Conservation (phyloP, 2,797 vertebrate species). For the Moxostoma hubbsi region DNA sequence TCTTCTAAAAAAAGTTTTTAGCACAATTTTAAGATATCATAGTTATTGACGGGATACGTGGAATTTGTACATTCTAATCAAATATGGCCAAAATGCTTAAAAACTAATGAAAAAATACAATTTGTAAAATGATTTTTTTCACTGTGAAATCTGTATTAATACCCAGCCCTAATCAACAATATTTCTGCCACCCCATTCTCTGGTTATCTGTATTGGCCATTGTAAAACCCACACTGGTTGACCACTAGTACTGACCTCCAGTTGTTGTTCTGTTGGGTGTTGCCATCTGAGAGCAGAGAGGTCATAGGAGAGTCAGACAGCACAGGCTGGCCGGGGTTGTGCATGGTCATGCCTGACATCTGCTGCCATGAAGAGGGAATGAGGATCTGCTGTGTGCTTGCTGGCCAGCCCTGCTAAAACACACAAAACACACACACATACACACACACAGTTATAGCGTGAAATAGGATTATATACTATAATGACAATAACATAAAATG, state of each 20-base stretch:
- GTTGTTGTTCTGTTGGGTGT: constrained; percentile 82
- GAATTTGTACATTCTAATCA: no score
- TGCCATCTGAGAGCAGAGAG: constrained; percentile 81
- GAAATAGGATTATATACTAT: no score
- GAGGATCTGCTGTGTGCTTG: constrained; percentile 95
- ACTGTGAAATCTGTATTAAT: no score
- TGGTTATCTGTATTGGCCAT: neutral
- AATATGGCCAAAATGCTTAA: no score
- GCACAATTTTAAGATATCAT: no score
- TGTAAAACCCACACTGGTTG: neutral
- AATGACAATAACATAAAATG: no score
- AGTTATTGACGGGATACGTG: no score
- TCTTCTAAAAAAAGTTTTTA: no score
- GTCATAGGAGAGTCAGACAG: constrained; percentile 82
- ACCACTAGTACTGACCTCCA: constrained; percentile 85
- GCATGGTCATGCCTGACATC: constrained; percentile 92
- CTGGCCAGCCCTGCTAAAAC: constrained; percentile 95
- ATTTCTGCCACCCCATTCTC: no score
- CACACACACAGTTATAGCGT: neutral
- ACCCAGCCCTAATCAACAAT: no score
- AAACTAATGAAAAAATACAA: no score
- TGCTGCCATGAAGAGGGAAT: constrained; percentile 98
- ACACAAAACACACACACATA: constrained; percentile 30
- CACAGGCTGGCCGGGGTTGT: constrained; percentile 90
- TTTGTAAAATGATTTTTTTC: no score